Conservation (phyloP, 1,140 invertebrate genomes). For the Dendrolimus punctatus region DNA sequence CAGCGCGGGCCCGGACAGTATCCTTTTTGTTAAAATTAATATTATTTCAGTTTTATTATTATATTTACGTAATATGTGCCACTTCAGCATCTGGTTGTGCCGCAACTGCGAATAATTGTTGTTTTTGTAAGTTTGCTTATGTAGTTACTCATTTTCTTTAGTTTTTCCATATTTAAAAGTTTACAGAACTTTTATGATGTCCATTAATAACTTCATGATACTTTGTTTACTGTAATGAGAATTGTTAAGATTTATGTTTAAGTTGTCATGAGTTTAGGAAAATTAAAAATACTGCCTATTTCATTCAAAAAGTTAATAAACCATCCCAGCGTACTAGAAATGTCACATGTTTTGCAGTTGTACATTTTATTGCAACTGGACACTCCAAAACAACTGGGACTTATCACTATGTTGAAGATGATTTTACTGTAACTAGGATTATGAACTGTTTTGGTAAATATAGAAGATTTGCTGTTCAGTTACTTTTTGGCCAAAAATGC, state of each 20-base stretch:
- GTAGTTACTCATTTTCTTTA: neutral
- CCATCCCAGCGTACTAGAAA: too few species aligned
- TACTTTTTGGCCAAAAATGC: too few species aligned
- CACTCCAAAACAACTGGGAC: too few species aligned
- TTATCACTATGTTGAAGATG: too few species aligned
- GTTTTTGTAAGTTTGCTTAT: neutral
- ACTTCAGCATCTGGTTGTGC: conserved; percentile 48
- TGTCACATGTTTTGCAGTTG: too few species aligned
- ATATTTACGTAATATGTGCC: conserved; percentile 67
- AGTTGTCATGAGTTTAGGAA: neutral
- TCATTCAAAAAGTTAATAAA: too few species aligned
- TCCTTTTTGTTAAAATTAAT: conserved; percentile 46
- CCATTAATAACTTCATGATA: neutral
- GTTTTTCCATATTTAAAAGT: neutral
- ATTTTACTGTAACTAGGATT: too few species aligned
- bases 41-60: conserved; percentile 40
- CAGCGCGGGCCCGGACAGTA: conserved; percentile 63
- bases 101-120: conserved; percentile 46
- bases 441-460: too few species aligned
- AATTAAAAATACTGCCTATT: too few species aligned
- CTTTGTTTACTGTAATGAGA: neutral
- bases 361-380: too few species aligned
- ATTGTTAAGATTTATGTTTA: neutral
- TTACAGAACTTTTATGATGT: too few species aligned
- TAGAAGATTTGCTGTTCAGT: too few species aligned